Percentiles rank a stretch among this genome's conserved stretches.
phyloP scores from a whole-genome alignment of 92 coral and sea anemone genomes.

The Porites cylindrica region DNA sequence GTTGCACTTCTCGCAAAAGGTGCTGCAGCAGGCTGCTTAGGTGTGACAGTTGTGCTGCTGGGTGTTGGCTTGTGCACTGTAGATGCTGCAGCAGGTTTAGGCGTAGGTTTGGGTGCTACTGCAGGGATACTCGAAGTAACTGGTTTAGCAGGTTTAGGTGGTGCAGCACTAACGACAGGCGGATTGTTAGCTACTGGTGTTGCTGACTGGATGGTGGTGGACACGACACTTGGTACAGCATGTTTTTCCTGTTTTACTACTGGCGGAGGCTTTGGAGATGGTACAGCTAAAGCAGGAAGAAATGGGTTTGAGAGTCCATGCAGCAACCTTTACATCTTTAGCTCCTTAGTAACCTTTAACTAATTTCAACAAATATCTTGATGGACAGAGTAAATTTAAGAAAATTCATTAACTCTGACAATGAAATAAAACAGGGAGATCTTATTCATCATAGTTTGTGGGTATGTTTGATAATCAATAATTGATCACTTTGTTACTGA shows the following conservation, averaged over 20 bases:
- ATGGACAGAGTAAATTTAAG: too few relatives aligned
- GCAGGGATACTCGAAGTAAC: constrained; percentile 11
- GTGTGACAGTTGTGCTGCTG: constrained; percentile 51
- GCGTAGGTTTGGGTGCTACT: constrained; percentile 26
- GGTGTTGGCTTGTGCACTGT: constrained; percentile 50
- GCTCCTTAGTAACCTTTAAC: background rate
- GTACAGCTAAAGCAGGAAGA: constrained; percentile 39
- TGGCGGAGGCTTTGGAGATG: constrained; percentile 43
- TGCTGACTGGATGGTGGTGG: constrained; percentile 30
- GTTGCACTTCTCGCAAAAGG: constrained; percentile 44
- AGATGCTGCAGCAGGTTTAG: constrained; percentile 38
- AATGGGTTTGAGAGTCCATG: constrained; percentile 6
- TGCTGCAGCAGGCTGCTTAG: constrained; percentile 28
- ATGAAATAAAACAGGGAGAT: too few relatives aligned
- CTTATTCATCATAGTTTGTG: too few relatives aligned
- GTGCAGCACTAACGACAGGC: constrained; percentile 16
- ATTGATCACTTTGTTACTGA: too few relatives aligned
- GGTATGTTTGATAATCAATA: too few relatives aligned
- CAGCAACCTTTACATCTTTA: background rate
- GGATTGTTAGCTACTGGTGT: constrained; percentile 31
- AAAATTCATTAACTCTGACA: too few relatives aligned
- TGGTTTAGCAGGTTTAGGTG: constrained; percentile 43
- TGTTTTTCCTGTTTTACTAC: constrained; percentile 39
- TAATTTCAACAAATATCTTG: background rate
- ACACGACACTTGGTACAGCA: constrained; percentile 13